Percentiles rank a stretch among this genome's conserved stretches.
These are phyloP conservation scores for Staurois parvus DNA, from an alignment of 2,797 vertebrate genomes.

Conservation along the genomic window DNA sequence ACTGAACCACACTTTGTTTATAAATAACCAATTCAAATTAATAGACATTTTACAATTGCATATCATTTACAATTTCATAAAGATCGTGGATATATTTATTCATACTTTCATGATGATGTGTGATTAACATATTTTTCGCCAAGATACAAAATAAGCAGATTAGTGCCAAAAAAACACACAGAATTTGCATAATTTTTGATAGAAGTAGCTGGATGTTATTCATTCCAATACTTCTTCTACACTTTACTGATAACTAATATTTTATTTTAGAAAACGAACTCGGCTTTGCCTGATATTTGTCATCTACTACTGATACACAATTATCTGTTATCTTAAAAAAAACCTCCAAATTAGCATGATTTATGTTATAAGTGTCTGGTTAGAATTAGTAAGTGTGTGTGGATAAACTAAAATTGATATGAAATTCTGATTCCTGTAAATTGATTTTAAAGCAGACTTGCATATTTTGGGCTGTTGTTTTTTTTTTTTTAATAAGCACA, in stretches of 20 bases:
- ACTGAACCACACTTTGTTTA: constrained; percentile 25
- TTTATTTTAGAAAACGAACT: not conserved
- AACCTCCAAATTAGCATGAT: not conserved
- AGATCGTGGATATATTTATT: constrained; percentile 43
- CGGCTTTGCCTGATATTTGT: not conserved
- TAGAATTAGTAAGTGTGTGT: not conserved
- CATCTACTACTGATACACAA: constrained; percentile 16
- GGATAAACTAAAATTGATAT: constrained; percentile 2
- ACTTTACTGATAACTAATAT: constrained; percentile 34
- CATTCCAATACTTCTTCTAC: constrained; percentile 20
- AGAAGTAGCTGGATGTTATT: constrained; percentile 33
- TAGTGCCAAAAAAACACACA: constrained; percentile 27
- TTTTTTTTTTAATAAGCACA: not conserved
- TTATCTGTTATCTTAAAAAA: constrained; percentile 9
- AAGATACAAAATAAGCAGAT: constrained; percentile 52
- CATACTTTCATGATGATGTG: constrained; percentile 45
- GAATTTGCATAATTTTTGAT: constrained; percentile 42
- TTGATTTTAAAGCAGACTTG: constrained; percentile 2
- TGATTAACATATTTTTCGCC: constrained; percentile 46
- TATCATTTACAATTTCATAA: constrained; percentile 49
- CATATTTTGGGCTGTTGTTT: constrained; percentile 23
- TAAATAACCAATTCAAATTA: constrained; percentile 43
- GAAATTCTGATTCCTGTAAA: not conserved
- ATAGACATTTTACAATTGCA: constrained; percentile 28
- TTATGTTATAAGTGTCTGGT: not conserved